Evolutionary conservation across 2,888 invertebrate genomes (phyloP).

Genomic region (Bombyx huttoni): DNA sequence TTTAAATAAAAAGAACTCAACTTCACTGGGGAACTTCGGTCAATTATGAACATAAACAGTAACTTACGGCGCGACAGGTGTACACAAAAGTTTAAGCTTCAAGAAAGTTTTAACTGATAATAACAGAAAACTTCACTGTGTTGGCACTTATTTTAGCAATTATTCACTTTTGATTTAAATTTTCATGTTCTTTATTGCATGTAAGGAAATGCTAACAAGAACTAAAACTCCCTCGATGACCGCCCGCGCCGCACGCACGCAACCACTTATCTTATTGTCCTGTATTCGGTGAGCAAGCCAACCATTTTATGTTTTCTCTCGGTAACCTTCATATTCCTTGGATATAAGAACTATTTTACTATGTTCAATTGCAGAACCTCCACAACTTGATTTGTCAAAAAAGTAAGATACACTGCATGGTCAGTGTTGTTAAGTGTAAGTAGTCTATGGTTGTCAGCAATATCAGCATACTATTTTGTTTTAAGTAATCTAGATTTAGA

Average conservation of each 20-base stretch:
- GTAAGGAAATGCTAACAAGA: slow-evolving; percentile 21
- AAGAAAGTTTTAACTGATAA: too few species aligned
- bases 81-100: slow-evolving; percentile 5
- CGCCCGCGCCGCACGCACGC: slow-evolving; percentile 19
- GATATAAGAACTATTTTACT: slow-evolving; percentile 10
- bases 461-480: too few species aligned
- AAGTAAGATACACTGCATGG: background rate
- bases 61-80: slow-evolving; percentile 61
- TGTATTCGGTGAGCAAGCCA: background rate
- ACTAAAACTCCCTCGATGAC: slow-evolving; percentile 17
- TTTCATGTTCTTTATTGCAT: slow-evolving; percentile 2
- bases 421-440: too few species aligned
- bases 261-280: slow-evolving; percentile 6
- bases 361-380: background rate
- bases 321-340: background rate
- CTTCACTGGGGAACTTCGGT: slow-evolving; percentile 2
- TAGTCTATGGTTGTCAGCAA: too few species aligned
- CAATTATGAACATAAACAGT: slow-evolving; percentile 15
- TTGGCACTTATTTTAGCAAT: slow-evolving; percentile 12
- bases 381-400: background rate
- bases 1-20: background rate
- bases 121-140: slow-evolving; percentile 14
- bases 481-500: too few species aligned
- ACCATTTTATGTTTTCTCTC: background rate
- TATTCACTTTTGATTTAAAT: background rate